These are phyloP conservation scores for Salvelinus sp. DNA, from an alignment of 2,113 vertebrate genomes.

Conservation along the genomic window DNA sequence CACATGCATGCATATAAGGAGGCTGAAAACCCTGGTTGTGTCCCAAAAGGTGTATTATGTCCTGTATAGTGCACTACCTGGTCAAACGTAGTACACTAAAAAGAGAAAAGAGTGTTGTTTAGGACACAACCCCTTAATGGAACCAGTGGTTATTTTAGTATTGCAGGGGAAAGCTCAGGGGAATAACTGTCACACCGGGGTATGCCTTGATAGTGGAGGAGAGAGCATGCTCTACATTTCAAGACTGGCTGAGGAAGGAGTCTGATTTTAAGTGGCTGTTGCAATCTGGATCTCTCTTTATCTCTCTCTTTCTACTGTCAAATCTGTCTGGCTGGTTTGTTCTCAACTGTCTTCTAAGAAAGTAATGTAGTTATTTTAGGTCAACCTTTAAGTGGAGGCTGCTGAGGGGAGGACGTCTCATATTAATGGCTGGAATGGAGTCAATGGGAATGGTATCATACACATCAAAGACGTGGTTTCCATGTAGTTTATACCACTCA, in stretches of 20 bases:
- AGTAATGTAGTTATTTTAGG: neutral
- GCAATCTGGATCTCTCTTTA: neutral
- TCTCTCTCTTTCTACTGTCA: neutral
- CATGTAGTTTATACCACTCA: too few species aligned
- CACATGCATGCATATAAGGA: neutral
- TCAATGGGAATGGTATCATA: too few species aligned
- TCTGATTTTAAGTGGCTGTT: neutral
- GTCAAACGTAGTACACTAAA: too few species aligned
- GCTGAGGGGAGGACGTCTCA: neutral
- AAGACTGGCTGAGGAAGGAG: neutral
- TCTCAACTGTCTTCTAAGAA: neutral
- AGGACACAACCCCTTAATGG: conserved; percentile 1
- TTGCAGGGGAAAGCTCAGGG: neutral
- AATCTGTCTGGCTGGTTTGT: neutral
- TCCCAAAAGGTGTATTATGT: too few species aligned
- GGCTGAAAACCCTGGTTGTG: neutral
- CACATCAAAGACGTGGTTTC: too few species aligned
- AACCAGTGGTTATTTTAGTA: conserved; percentile 28
- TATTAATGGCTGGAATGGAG: too few species aligned
- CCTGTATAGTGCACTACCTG: too few species aligned
- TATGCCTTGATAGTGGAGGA: conserved; percentile 16
- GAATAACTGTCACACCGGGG: neutral
- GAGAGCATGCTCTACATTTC: neutral
- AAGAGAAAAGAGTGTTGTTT: too few species aligned
- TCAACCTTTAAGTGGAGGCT: neutral